Evolutionary conservation across 2,113 vertebrate species (phyloP), one percentile per base, ranked within the genome.

Genomic region (Sceloporus tristichus): DNA sequence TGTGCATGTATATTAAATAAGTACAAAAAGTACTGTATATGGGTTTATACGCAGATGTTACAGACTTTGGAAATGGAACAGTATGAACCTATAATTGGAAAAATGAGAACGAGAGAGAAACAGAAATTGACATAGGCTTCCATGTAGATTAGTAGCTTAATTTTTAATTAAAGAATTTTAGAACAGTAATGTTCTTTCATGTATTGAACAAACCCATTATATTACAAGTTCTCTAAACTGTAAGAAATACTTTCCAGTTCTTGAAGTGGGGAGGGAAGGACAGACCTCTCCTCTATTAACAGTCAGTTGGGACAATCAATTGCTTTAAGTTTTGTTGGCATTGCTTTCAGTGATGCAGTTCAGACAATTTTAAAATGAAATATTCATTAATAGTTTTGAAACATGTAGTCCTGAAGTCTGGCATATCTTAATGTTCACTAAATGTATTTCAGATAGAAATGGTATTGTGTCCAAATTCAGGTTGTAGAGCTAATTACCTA

Each of bases 401-500:
- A 92, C 53, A n/a, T 91, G 93, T 79, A 94, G 93, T 80, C 89
- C 74, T 91, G 19, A 5, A 95, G 90, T 91, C 86, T 94, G 79
- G 53, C 86, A 79, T 87, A 85, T 87, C 75, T 86, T 54, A 87
- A 80, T 5, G 38, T 88, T 93, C 82, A 91, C 91, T 94, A 77
- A 40, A 84, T 91, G 71, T 86, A 42, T 91, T 92, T 91, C 54
- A 84, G 82, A 27, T 91, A 82, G 84, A 93, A 89, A 91, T 93
- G 82, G 42, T 84, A 54, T 86, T 86, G 88, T 91, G 87, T 34
- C 90, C 91, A 88, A 85, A 85, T 38, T 86, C 83, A 84, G 84
- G 87, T 94, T 91, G 27, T 91, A 94, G 82, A 91, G 70, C 88
- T 95, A 93, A 94, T 95, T 95, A 95, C 88, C 5, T 80, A 19